Base-by-base conservation (phyloP, 2,113 vertebrate genomes). In the Aythya baeri region DNA sequence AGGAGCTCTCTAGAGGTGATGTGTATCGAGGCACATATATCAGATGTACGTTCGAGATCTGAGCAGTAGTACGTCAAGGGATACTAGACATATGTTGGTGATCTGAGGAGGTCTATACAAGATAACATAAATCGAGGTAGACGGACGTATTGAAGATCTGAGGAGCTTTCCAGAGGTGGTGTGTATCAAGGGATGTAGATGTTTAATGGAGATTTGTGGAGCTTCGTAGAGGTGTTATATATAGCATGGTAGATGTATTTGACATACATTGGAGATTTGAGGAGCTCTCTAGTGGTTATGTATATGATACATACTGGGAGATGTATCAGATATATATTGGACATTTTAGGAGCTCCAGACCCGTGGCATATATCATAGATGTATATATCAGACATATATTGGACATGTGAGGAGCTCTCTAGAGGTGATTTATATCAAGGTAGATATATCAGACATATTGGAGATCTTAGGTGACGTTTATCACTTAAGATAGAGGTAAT, bases 61-160 rank as follows among this genome's bases (percentile, higher is more conserved):
- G 50, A 88, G 61, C 46, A 55, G n/a, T 15, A 21, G 76, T 15
- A 18, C 27, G 10, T 41, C 8, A 31, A 32, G 22, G 11, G 31
- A 3, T 13, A 0, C 27, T 1, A 2, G 62, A 13, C 62, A 8
- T 31, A 7, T 4, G 13, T 14, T n/a, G 67, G 63, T 44, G 50
- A 4, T 21, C 66, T 71, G 67, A 52, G 67, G n/a, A 36, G n/a
- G 14, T 52, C 44, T 50, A 10, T 70, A 50, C 62, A 8, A 16
- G 32, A 32, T 70, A 27, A 22, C 34, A n/a, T 12, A 26, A 27
- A 29, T 36, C 4, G 13, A 36, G 23, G 31, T 20, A 18, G n/a
- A 16, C 23, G 27, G 67, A 23, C 32, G 5, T 44, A 38, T 27
- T 1, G 9, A 26, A 49, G 83, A 57, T 55, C 55, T 44, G 85